Conservation (phyloP, 2,888 invertebrate genomes). For the Melanchra persicariae region DNA sequence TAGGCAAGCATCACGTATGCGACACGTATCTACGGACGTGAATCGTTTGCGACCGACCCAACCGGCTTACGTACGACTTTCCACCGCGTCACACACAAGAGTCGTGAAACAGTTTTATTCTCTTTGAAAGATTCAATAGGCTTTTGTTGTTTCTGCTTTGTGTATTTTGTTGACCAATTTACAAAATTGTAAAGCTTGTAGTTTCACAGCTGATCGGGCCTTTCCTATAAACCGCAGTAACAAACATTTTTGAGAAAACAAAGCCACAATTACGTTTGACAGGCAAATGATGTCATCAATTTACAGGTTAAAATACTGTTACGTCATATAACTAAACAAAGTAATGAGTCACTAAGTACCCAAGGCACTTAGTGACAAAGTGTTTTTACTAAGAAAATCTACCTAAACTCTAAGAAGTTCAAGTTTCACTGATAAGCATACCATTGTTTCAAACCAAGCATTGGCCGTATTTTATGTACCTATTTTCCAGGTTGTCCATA, state of each 20-base stretch:
- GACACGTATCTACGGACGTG: conserved; percentile 81
- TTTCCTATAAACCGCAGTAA: conserved; percentile 1
- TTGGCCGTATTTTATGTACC: too few relatives aligned
- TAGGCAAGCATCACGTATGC: conserved; percentile 83
- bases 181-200: conserved; percentile 15
- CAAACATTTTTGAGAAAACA: conserved; percentile 22
- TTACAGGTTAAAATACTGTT: neutral
- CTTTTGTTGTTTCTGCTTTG: conserved; percentile 37
- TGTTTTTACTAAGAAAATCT: conserved; percentile 3
- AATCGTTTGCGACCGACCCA: conserved; percentile 72
- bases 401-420: neutral
- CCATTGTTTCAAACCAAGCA: too few relatives aligned
- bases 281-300: conserved; percentile 20
- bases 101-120: conserved; percentile 68
- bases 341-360: conserved; percentile 16
- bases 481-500: neutral
- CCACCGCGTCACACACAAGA: conserved; percentile 81
- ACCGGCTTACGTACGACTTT: conserved; percentile 82
- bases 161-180: conserved; percentile 35
- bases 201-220: conserved; percentile 16
- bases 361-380: neutral
- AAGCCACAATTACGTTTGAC: conserved; percentile 3
- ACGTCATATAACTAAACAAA: conserved; percentile 1
- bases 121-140: conserved; percentile 65
- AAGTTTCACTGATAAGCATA: neutral